Conservation (phyloP, 2,113 vertebrate species). For the Nibea coibor region DNA sequence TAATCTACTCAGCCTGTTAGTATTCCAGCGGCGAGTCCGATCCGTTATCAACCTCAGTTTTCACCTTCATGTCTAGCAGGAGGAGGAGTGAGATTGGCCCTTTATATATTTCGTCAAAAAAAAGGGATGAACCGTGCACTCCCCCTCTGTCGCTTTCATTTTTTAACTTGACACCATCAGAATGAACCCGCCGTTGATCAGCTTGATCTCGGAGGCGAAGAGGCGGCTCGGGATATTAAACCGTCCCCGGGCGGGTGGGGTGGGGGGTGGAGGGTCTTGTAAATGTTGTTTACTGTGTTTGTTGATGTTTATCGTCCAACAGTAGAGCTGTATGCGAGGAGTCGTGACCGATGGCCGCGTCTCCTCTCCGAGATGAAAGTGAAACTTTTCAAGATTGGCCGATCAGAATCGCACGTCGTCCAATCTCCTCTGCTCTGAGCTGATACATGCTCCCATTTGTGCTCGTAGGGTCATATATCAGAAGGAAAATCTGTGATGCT, state of each 20-base stretch:
- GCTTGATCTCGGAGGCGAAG: conserved; percentile 56
- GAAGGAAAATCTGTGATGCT: background rate
- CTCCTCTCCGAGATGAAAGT: conserved; percentile 38
- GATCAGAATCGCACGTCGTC: background rate
- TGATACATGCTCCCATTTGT: background rate
- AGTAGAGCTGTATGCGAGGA: background rate
- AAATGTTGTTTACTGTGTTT: conserved; percentile 68
- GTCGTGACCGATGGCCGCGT: conserved; percentile 10
- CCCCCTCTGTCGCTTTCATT: conserved; percentile 44
- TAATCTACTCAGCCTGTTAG: conserved; percentile 71
- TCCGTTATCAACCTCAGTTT: conserved; percentile 68
- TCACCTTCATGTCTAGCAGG: conserved; percentile 64
- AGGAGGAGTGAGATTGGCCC: conserved; percentile 49
- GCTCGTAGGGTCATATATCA: background rate
- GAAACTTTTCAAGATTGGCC: conserved; percentile 37
- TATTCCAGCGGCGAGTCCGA: conserved; percentile 63
- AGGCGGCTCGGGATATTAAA: conserved; percentile 66
- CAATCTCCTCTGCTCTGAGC: background rate
- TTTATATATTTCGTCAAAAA: conserved; percentile 48
- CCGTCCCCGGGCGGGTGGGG: conserved; percentile 21
- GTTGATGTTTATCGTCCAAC: conserved; percentile 58
- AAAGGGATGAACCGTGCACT: conserved; percentile 5
- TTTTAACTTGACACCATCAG: conserved; percentile 75
- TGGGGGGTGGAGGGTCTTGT: conserved; percentile 38
- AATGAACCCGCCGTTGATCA: conserved; percentile 68